A percentile compares a stretch with the other conserved stretches of the same genome.
Evolutionary conservation across 2,888 invertebrate species (phyloP).

Genomic region (Pterobdella sp.): DNA sequence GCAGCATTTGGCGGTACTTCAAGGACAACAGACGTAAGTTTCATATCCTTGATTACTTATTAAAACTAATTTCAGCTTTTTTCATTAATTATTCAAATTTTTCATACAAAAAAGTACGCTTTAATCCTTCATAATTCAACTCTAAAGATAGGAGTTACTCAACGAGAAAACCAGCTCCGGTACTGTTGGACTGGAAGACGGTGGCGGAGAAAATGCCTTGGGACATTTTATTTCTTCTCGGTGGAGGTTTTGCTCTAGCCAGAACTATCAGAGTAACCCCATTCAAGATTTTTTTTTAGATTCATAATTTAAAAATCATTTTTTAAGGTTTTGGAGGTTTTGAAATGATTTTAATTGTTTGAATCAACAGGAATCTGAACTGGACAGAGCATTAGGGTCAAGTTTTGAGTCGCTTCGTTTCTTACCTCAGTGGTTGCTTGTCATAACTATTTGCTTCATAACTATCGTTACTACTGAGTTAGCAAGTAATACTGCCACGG

Average conservation of each 20-base stretch:
- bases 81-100: too few relatives aligned
- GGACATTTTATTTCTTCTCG: slow-evolving; percentile 32
- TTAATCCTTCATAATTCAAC: too few relatives aligned
- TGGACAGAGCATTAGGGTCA: slow-evolving; percentile 13
- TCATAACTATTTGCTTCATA: background rate
- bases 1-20: background rate
- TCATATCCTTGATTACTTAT: too few relatives aligned
- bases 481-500: slow-evolving; percentile 23
- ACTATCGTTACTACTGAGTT: slow-evolving; percentile 23
- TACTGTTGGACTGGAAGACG: slow-evolving; percentile 32
- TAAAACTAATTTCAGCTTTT: too few relatives aligned
- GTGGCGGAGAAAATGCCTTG: slow-evolving; percentile 31
- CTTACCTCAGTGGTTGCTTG: slow-evolving; percentile 11
- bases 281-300: background rate
- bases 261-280: slow-evolving; percentile 16
- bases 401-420: background rate
- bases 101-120: too few relatives aligned
- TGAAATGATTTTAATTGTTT: background rate
- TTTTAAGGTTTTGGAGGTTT: background rate
- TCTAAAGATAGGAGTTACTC: too few relatives aligned
- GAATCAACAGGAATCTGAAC: slow-evolving; percentile 13
- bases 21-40: slow-evolving; percentile 14
- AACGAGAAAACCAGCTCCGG: slow-evolving; percentile 18
- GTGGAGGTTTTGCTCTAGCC: slow-evolving; percentile 34
- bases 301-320: too few relatives aligned